Evolutionary conservation across 2,888 invertebrate species (phyloP).

Genomic region (Lypha dubia): DNA sequence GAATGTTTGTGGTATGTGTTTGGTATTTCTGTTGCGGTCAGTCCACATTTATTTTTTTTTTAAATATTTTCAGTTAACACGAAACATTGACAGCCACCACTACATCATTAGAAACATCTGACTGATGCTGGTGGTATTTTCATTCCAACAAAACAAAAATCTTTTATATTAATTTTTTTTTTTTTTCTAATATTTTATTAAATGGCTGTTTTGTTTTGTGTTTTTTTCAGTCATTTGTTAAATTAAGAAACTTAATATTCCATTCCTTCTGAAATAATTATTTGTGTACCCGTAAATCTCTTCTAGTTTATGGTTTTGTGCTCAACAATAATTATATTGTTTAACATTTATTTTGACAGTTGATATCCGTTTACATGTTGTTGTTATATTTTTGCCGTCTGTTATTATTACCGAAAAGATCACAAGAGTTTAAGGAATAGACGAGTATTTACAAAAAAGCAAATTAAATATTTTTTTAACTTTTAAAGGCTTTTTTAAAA

Average conservation of each 20-base stretch:
- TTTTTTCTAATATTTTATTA: not conserved
- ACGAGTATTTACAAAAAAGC: not conserved
- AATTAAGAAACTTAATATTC: no score
- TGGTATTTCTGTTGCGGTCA: slow-evolving; percentile 13
- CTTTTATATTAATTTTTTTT: slow-evolving; percentile 18
- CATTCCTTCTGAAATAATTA: not conserved
- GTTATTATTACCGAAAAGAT: no score
- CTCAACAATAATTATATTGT: slow-evolving; percentile 49
- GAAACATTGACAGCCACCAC: slow-evolving; percentile 27
- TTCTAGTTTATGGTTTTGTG: not conserved
- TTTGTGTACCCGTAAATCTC: not conserved
- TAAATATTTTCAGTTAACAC: slow-evolving; percentile 13
- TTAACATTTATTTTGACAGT: slow-evolving; percentile 58
- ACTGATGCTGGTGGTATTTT: slow-evolving; percentile 23
- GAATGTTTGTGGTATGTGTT: slow-evolving; percentile 47
- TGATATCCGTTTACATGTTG: slow-evolving; percentile 38
- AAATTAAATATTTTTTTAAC: not conserved
- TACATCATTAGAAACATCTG: not conserved
- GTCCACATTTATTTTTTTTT: slow-evolving; percentile 28
- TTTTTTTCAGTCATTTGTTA: no score
- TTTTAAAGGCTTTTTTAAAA: not conserved
- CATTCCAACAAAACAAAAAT: not conserved
- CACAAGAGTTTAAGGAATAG: not conserved
- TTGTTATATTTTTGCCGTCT: not conserved
- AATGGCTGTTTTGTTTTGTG: not conserved